Percentiles rank a stretch among this genome's conserved stretches.
phyloP scores from a whole-genome alignment of 2,113 vertebrate genomes.

The Corythaeola cristata region DNA sequence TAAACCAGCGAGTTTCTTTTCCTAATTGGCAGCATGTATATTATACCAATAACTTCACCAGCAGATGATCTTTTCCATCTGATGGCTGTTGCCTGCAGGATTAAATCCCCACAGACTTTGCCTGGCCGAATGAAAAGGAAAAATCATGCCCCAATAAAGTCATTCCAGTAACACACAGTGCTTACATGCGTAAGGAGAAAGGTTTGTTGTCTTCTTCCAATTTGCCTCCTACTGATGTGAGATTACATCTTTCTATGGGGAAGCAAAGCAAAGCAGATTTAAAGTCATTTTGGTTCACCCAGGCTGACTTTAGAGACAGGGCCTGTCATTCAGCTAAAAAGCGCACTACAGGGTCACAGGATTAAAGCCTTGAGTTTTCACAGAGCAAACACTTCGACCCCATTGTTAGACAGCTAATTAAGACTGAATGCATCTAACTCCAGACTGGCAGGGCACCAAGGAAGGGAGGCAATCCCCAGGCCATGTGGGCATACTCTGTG shows the following conservation, averaged over 20 bases:
- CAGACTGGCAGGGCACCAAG: background rate
- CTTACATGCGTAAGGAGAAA: background rate
- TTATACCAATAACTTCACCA: conserved; percentile 53
- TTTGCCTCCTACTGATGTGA: background rate
- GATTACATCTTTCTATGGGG: background rate
- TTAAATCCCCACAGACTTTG: background rate
- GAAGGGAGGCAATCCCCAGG: background rate
- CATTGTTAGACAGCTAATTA: background rate
- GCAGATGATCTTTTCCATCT: conserved; percentile 29
- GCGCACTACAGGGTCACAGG: background rate
- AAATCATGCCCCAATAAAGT: background rate
- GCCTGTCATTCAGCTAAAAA: background rate
- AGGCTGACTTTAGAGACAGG: background rate
- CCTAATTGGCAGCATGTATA: conserved; percentile 1
- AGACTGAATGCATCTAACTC: background rate
- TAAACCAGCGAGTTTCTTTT: background rate
- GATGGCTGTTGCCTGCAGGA: conserved; percentile 22
- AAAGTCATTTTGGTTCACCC: background rate
- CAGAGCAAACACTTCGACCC: background rate
- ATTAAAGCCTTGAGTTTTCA: background rate
- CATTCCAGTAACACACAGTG: background rate
- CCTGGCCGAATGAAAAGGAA: background rate
- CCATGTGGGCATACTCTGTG: background rate
- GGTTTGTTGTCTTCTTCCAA: background rate
- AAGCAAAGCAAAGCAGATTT: conserved; percentile 8